Conservation (phyloP, 2,888 invertebrate species). For the Metacarcinus magister region DNA sequence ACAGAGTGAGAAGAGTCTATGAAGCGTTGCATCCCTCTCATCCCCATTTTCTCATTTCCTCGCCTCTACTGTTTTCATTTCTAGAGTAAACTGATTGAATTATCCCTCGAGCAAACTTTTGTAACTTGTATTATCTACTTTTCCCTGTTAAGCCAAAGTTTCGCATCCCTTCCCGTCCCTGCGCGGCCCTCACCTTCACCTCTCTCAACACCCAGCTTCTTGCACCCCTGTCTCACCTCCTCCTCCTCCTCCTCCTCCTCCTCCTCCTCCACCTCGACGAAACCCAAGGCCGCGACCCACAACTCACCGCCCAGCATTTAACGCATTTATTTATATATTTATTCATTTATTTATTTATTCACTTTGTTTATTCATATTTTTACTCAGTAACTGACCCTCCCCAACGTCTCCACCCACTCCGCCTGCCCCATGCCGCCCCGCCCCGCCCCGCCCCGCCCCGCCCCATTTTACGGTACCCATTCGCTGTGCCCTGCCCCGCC, state of each 20-base stretch:
- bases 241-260: not conserved
- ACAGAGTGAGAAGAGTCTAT: not conserved
- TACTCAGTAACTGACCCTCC: no score
- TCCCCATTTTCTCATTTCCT: not conserved
- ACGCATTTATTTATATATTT: no score
- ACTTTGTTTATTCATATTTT: no score
- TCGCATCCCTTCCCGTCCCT: not conserved
- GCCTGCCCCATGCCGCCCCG: no score
- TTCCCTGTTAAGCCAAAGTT: conserved; percentile 50
- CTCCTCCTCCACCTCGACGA: not conserved
- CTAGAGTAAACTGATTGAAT: conserved; percentile 3
- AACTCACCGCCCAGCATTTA: no score
- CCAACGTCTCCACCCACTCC: no score
- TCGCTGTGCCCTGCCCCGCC: not conserved
- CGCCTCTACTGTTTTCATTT: not conserved
- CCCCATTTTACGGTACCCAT: no score
- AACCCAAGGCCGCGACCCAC: no score
- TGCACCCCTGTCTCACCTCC: not conserved
- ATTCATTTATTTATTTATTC: no score
- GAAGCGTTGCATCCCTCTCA: not conserved
- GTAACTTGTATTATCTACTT: conserved; percentile 52
- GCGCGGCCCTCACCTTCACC: not conserved
- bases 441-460: no score
- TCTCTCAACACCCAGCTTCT: not conserved
- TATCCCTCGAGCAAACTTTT: conserved; percentile 4